Evolutionary conservation across 1,140 invertebrate species (phyloP).

Genomic region (Hormaphis cornu): DNA sequence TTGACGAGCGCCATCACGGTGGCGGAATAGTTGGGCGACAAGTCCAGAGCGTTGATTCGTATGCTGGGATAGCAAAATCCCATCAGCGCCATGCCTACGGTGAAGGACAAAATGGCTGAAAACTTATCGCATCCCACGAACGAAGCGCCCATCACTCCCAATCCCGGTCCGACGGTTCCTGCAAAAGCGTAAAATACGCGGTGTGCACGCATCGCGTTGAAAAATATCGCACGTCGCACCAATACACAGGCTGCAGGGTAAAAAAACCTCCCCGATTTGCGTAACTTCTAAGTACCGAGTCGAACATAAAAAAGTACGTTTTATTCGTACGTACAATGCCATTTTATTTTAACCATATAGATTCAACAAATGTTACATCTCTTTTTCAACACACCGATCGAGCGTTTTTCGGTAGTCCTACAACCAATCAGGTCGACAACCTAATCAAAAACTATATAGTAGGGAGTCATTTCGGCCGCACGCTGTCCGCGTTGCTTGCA

Average conservation of each 20-base stretch:
- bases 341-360: background rate
- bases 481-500: too few species aligned
- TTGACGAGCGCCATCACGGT: slow-evolving; percentile 70
- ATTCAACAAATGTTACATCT: too few species aligned
- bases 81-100: slow-evolving; percentile 57
- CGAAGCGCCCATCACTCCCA: slow-evolving; percentile 63
- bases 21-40: slow-evolving; percentile 67
- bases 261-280: too few species aligned
- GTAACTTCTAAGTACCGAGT: too few species aligned
- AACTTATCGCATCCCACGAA: slow-evolving; percentile 52
- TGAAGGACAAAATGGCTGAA: slow-evolving; percentile 56
- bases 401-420: background rate
- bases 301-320: background rate
- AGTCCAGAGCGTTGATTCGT: slow-evolving; percentile 65
- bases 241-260: background rate
- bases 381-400: background rate
- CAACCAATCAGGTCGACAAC: background rate
- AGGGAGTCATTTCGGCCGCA: too few species aligned
- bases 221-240: background rate
- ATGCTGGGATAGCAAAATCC: slow-evolving; percentile 57
- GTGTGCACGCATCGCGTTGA: background rate
- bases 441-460: background rate
- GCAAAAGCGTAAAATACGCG: slow-evolving; percentile 19
- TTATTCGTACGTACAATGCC: background rate
- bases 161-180: slow-evolving; percentile 60